Percentiles rank a stretch among this genome's conserved stretches.
phyloP scores from a whole-genome alignment of 2,113 vertebrate genomes.

The Ellobius talpinus region DNA sequence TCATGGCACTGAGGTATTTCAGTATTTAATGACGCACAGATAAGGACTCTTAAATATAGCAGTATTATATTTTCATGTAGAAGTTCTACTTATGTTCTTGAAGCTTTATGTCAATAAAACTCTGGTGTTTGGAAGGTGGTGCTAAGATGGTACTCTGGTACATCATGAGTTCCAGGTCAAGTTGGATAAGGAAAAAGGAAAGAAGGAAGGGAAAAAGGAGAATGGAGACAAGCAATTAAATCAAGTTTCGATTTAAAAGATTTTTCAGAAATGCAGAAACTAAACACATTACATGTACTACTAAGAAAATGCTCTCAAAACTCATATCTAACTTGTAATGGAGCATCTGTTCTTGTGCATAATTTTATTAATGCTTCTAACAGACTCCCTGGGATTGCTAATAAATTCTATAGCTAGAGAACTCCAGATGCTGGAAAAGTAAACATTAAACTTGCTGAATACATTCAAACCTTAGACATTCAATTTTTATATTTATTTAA shows the following conservation, averaged over 20 bases:
- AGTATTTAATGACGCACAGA: not conserved
- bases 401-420: not conserved
- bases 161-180: not conserved
- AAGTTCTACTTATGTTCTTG: not conserved
- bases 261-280: not conserved
- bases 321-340: not conserved
- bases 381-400: not conserved
- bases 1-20: not conserved
- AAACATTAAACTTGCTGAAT: not conserved
- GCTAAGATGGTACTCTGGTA: not conserved
- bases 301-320: not conserved
- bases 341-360: not conserved
- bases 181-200: not conserved
- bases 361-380: conserved; percentile 4
- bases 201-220: not conserved
- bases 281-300: not conserved
- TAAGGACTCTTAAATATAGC: not conserved
- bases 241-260: not conserved
- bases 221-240: not conserved
- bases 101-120: not conserved
- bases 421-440: not conserved
- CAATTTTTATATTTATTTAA: not conserved
- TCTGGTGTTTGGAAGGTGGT: not conserved
- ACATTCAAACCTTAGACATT: not conserved
- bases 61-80: not conserved